Evolutionary conservation across 2,113 vertebrate genomes (phyloP).

Genomic region (Abramis brama): DNA sequence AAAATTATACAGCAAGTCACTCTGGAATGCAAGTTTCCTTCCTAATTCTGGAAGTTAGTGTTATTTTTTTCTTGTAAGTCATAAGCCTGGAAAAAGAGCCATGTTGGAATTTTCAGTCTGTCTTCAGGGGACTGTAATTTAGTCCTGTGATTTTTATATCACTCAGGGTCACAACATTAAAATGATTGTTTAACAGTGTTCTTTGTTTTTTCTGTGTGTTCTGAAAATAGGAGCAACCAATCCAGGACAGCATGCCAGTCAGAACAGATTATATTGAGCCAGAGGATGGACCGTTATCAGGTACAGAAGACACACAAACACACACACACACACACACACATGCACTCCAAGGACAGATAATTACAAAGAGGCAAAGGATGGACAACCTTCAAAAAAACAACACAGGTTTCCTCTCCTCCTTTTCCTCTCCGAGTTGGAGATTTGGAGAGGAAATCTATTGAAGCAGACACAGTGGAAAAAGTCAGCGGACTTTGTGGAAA

Average conservation of each 20-base stretch:
- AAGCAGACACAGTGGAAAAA: constrained; percentile 42
- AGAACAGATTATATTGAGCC: constrained; percentile 66
- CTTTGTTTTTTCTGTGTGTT: constrained; percentile 34
- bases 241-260: constrained; percentile 73
- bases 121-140: constrained; percentile 21
- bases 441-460: constrained; percentile 46
- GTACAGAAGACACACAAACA: constrained; percentile 67
- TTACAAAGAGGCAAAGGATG: constrained; percentile 10
- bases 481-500: constrained; percentile 48
- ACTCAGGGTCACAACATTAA: not conserved
- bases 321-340: constrained; percentile 16
- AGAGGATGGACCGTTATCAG: constrained; percentile 78
- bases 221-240: constrained; percentile 52
- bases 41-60: constrained; percentile 11
- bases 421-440: constrained; percentile 41
- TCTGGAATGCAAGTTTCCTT: constrained; percentile 20
- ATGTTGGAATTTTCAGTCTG: constrained; percentile 3
- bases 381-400: constrained; percentile 59
- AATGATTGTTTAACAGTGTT: constrained; percentile 4
- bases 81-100: constrained; percentile 32
- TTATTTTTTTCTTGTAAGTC: constrained; percentile 36
- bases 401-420: constrained; percentile 65
- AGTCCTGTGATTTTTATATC: constrained; percentile 40
- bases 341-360: constrained; percentile 25
- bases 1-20: not conserved